Base-by-base conservation (phyloP, 2,797 vertebrate genomes). In the Enteromius trimaculatus region DNA sequence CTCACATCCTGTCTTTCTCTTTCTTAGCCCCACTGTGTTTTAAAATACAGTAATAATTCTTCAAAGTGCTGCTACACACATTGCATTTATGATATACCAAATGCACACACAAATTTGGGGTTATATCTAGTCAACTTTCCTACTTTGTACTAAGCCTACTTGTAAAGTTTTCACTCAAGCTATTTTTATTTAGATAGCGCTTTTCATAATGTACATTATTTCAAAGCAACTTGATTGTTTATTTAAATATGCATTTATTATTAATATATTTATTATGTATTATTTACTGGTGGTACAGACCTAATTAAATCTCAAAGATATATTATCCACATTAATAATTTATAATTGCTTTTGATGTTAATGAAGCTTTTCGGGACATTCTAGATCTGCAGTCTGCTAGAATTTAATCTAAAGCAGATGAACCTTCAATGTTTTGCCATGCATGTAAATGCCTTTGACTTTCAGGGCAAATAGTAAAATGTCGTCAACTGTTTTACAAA, bases 271-370 rank as follows among this genome's bases (percentile, higher is more conserved):
- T 37, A 23, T 44, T 70, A 76, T 76, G 42, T 16, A 49, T 66
- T n/a, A 65, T 78, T 51, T 21, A 62, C 55, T n/a, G 49, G 42
- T 51, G 42, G 29, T 51, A 66, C 74, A 62, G 37, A 42, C 17
- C 44, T 66, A 51, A 78, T 78, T 66, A 34, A 78, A 58, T 58
- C 51, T 76, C 21, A 76, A 37, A 75, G 13, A 6, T 47, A 0
- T 29, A 47, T 78, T n/a, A 47, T 31, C 14, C 42, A 65, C 26
- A 78, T 78, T 26, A 49, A 65, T 65, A 49, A 78, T 78, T 78
- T 11, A 78, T 78, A 65, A n/a, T 17, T 58, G 77, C 77, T 34
- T 65, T 78, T 66, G 42, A 78, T 78, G 77, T 49, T 78, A 9
- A 7, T 66, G 58, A 42, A 42, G 31, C 26, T 49, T 65, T 65